phyloP scores from a whole-genome alignment of 2,888 invertebrate genomes.

The Aphodius sticticus region DNA sequence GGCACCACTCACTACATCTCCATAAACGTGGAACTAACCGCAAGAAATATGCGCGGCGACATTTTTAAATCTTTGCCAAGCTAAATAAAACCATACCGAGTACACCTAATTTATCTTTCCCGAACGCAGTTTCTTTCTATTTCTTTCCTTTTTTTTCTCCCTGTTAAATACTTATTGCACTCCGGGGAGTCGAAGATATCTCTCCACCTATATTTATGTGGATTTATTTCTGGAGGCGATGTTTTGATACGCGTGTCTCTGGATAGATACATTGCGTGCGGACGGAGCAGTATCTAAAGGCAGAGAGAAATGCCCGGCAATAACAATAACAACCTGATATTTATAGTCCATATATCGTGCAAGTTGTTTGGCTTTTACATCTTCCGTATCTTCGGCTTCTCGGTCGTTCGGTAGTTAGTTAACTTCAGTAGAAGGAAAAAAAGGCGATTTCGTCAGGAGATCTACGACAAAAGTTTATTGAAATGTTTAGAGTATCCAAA shows the following conservation, averaged over 20 bases:
- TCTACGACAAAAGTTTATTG: background rate
- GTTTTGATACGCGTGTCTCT: constrained; percentile 20
- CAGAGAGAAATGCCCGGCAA: background rate
- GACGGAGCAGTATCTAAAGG: constrained; percentile 4
- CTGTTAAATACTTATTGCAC: constrained; percentile 24
- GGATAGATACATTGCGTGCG: constrained; percentile 4
- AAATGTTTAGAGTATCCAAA: too few relatives aligned
- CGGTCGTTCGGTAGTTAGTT: background rate
- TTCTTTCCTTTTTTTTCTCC: background rate
- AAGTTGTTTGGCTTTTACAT: constrained; percentile 4
- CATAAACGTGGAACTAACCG: constrained; percentile 50
- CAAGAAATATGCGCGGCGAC: constrained; percentile 47
- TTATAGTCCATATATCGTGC: background rate
- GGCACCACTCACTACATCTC: constrained; percentile 47
- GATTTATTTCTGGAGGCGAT: constrained; percentile 20
- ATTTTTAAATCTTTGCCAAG: constrained; percentile 44
- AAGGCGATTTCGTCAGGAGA: too few relatives aligned
- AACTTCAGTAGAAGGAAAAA: background rate
- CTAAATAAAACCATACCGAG: constrained; percentile 12
- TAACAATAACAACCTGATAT: background rate
- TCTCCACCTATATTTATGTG: constrained; percentile 22
- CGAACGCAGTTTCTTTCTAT: constrained; percentile 33
- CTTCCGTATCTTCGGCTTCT: background rate
- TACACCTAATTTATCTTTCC: constrained; percentile 50
- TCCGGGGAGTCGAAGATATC: constrained; percentile 20